Evolutionary conservation across 2,797 vertebrate genomes (phyloP).

Genomic region (Okamejei kenojei): DNA sequence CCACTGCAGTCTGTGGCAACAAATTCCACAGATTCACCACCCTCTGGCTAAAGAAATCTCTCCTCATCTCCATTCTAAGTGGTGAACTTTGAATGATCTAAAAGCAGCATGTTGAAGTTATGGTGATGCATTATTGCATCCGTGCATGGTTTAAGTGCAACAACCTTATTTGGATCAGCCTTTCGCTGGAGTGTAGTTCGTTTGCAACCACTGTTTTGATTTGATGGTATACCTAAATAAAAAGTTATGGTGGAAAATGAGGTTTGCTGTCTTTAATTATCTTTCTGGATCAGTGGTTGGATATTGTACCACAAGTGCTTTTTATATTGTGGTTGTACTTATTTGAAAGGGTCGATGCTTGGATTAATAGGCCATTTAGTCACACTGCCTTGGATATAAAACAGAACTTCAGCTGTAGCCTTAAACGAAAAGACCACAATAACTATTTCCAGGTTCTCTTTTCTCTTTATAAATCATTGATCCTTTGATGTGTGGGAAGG

Average conservation of each 20-base stretch:
- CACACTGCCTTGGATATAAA: neutral
- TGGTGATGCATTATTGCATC: neutral
- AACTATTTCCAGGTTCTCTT: neutral
- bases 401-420: neutral
- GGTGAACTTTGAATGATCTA: neutral
- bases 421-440: neutral
- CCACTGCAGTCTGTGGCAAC: too few relatives aligned
- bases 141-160: neutral
- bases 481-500: too few relatives aligned
- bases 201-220: neutral
- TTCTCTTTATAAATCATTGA: neutral
- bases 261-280: neutral
- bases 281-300: neutral
- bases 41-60: too few relatives aligned
- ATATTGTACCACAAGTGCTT: neutral
- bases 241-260: neutral
- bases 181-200: too few relatives aligned
- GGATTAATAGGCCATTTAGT: slow-evolving; percentile 20
- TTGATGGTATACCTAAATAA: too few relatives aligned
- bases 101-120: neutral
- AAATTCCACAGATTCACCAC: too few relatives aligned
- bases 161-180: too few relatives aligned
- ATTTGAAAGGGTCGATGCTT: neutral
- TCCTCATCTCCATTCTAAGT: too few relatives aligned
- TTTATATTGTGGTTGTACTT: neutral